Conservation (phyloP, 2,888 invertebrate species). For the Limnephilus lunatus region DNA sequence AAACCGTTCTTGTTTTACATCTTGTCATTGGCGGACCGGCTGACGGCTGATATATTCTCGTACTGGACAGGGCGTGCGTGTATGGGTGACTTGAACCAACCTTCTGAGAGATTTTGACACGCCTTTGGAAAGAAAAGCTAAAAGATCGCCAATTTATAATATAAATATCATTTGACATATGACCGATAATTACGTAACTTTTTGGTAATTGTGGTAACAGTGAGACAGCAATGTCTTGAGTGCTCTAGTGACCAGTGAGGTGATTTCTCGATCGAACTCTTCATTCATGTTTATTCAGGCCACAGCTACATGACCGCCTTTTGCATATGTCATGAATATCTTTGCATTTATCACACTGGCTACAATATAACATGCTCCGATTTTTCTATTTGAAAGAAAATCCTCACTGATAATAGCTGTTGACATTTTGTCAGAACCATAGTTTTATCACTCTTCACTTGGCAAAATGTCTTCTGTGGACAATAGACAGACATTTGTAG, state of each 20-base stretch:
- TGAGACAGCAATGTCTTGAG: constrained; percentile 61
- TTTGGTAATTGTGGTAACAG: constrained; percentile 71
- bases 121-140: constrained; percentile 77
- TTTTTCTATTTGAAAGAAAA: constrained; percentile 75
- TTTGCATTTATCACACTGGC: constrained; percentile 51
- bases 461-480: constrained; percentile 82
- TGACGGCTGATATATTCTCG: constrained; percentile 72
- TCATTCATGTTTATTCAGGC: constrained; percentile 77
- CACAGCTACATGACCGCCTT: constrained; percentile 69
- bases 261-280: constrained; percentile 55
- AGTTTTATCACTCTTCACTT: constrained; percentile 71
- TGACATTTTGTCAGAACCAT: constrained; percentile 76
- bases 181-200: constrained; percentile 77
- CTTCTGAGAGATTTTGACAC: constrained; percentile 77
- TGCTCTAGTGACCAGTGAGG: constrained; percentile 55
- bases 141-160: constrained; percentile 57
- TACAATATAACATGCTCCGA: constrained; percentile 74
- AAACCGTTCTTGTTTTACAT: constrained; percentile 73
- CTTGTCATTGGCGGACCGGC: constrained; percentile 80
- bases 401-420: constrained; percentile 74
- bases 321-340: constrained; percentile 56
- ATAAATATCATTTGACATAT: constrained; percentile 61
- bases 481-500: constrained; percentile 87
- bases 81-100: constrained; percentile 78
- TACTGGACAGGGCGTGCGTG: constrained; percentile 80